Evolutionary conservation across 1,140 invertebrate species (phyloP).

Genomic region (Ridgeia piscesae): DNA sequence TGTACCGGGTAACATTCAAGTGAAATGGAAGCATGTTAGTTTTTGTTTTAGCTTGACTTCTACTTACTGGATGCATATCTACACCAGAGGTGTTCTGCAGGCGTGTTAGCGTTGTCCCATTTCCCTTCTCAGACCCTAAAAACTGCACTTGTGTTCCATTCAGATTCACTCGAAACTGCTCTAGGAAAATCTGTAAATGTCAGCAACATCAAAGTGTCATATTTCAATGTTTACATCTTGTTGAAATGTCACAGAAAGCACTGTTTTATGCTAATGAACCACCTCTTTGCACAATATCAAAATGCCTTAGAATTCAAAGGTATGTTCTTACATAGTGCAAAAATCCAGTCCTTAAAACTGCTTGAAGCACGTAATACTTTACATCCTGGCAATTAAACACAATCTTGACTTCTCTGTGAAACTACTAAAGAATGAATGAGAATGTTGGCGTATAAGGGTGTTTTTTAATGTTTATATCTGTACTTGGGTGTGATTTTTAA

Average conservation of each 20-base stretch:
- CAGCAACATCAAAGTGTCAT: neutral
- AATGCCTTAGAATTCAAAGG: neutral
- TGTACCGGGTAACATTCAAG: neutral
- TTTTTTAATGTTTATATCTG: too few species aligned
- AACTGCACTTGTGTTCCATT: constrained; percentile 68
- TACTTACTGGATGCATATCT: constrained; percentile 45
- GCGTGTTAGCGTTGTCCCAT: constrained; percentile 60
- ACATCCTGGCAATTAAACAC: too few species aligned
- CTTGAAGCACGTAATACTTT: too few species aligned
- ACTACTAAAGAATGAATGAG: too few species aligned
- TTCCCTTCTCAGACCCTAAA: constrained; percentile 70
- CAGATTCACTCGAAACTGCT: constrained; percentile 70
- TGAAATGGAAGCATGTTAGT: neutral
- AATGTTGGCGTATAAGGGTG: too few species aligned
- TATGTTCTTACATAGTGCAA: too few species aligned
- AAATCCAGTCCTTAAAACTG: too few species aligned
- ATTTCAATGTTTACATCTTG: constrained; percentile 12
- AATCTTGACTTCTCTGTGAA: neutral
- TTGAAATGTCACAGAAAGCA: neutral
- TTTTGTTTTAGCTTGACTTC: neutral
- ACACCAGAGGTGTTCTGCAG: constrained; percentile 60
- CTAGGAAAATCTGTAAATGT: constrained; percentile 59
- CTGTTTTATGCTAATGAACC: neutral
- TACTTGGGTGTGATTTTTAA: too few species aligned
- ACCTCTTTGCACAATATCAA: neutral